Evolutionary conservation across 1,140 invertebrate species (phyloP).

Genomic region (Neodiprion pinetum): DNA sequence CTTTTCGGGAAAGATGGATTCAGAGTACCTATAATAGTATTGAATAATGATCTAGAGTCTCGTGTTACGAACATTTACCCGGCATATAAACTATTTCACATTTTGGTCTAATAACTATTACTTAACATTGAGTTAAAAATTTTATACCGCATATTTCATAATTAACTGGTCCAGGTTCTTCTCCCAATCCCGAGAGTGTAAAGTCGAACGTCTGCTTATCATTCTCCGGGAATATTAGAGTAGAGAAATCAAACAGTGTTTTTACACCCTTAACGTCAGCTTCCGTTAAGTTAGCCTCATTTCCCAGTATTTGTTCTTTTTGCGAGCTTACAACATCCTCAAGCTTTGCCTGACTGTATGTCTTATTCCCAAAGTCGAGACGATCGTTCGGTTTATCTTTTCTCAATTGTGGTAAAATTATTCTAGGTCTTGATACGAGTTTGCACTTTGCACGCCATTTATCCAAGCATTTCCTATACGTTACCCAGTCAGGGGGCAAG

Average conservation of each 20-base stretch:
- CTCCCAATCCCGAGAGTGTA: conserved; percentile 19
- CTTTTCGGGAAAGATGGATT: conserved; percentile 18
- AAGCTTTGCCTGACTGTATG: neutral
- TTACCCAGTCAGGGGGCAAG: conserved; percentile 39
- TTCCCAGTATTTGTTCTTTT: no score
- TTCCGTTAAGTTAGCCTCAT: no score
- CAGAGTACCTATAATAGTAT: conserved; percentile 19
- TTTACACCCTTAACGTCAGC: neutral
- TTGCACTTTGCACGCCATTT: conserved; percentile 36
- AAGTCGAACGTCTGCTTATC: conserved; percentile 28
- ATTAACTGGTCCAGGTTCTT: conserved; percentile 20
- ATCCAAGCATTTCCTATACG: conserved; percentile 30
- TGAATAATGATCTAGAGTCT: neutral
- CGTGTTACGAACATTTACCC: no score
- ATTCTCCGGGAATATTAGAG: neutral
- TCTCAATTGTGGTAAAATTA: conserved; percentile 34
- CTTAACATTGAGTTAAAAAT: neutral
- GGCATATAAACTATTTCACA: no score
- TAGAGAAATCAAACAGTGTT: neutral
- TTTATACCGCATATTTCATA: conserved; percentile 34
- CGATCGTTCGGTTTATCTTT: conserved; percentile 1
- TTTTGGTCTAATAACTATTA: no score
- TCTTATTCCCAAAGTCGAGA: neutral
- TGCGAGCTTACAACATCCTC: neutral
- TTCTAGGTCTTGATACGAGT: conserved; percentile 31